Evolutionary conservation across 2,888 invertebrate genomes (phyloP).

Genomic region (Scaptomyza polygonia): DNA sequence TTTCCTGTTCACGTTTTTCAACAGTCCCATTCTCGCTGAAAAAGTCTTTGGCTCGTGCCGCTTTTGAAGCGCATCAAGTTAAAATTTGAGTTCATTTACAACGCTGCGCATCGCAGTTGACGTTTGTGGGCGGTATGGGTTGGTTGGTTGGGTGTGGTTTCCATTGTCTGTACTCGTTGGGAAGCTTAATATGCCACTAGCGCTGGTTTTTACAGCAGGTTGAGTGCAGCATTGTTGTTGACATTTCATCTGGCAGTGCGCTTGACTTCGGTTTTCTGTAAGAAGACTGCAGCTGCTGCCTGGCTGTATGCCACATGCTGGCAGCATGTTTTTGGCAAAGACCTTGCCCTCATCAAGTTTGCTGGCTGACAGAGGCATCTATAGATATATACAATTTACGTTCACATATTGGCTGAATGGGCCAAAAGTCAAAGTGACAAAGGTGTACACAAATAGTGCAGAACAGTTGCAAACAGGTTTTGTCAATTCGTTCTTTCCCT

Average conservation of each 20-base stretch:
- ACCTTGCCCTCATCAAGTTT: conserved; percentile 62
- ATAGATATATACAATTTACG: conserved; percentile 27
- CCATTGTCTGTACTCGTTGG: conserved; percentile 43
- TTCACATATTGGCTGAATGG: conserved; percentile 29
- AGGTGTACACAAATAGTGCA: conserved; percentile 19
- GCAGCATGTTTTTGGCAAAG: conserved; percentile 49
- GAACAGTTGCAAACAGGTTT: neutral
- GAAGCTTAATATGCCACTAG: conserved; percentile 29
- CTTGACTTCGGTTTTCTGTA: conserved; percentile 40
- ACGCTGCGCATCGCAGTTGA: conserved; percentile 36
- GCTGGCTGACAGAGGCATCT: conserved; percentile 48
- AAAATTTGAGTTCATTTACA: conserved; percentile 72
- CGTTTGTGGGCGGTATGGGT: conserved; percentile 28
- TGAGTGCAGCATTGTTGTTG: conserved; percentile 51
- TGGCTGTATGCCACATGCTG: conserved; percentile 5
- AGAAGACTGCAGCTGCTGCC: neutral
- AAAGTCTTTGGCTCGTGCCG: conserved; percentile 4
- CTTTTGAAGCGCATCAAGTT: conserved; percentile 58
- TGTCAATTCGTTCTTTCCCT: neutral
- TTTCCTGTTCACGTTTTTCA: conserved; percentile 40
- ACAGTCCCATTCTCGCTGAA: too few relatives aligned
- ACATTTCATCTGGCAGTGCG: conserved; percentile 53
- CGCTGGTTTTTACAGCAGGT: conserved; percentile 29
- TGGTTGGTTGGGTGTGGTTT: neutral
- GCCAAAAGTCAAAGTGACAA: conserved; percentile 49